Evolutionary conservation across 2,113 vertebrate species (phyloP).

Genomic region (Muscicapa adusta): DNA sequence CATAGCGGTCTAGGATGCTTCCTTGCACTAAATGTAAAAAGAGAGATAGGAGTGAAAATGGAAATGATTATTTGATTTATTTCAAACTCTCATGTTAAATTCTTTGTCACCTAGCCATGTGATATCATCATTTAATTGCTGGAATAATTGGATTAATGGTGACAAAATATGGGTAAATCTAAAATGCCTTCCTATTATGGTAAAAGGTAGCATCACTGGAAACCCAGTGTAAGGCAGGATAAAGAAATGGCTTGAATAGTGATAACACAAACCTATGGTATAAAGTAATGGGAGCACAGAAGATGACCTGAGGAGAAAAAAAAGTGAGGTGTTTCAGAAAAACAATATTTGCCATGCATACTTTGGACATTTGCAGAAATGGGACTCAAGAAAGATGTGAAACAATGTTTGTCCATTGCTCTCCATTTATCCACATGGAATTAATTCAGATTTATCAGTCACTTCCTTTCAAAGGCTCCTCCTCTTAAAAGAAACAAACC

Average conservation of each 20-base stretch:
- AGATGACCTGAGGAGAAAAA: neutral
- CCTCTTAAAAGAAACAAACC: neutral
- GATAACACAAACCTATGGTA: neutral
- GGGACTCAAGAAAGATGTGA: neutral
- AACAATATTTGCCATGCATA: neutral
- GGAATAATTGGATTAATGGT: neutral
- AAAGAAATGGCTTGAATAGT: neutral
- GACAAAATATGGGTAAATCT: neutral
- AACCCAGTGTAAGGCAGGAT: neutral
- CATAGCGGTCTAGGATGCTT: constrained; percentile 18
- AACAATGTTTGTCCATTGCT: neutral
- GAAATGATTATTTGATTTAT: neutral
- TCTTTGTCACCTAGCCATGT: neutral
- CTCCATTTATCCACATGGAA: neutral
- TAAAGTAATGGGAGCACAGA: neutral
- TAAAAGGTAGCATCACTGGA: neutral
- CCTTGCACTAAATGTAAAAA: constrained; percentile 15
- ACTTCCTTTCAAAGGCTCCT: neutral
- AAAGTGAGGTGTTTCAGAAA: neutral
- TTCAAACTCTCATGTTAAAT: neutral
- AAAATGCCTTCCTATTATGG: neutral
- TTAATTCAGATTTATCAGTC: neutral
- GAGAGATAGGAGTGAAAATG: neutral
- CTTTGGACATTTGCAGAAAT: neutral
- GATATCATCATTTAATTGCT: neutral